phyloP scores from a whole-genome alignment of 2,797 vertebrate species.

The Epinephelus coioides region DNA sequence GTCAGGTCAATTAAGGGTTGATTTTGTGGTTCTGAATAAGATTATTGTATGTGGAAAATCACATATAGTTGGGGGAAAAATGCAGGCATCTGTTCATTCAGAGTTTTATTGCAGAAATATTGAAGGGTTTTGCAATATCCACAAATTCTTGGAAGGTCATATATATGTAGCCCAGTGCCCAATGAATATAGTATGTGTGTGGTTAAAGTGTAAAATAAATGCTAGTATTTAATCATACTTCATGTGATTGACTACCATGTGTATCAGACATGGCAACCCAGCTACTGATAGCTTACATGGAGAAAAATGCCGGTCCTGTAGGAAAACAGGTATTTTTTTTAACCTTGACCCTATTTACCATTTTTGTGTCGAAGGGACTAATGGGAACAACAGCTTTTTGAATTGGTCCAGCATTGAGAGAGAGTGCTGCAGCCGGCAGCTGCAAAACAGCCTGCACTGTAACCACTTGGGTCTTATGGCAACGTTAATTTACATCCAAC shows the following conservation, averaged over 20 bases:
- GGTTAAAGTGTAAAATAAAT: background rate
- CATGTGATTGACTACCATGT: background rate
- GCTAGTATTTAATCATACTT: background rate
- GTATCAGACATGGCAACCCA: background rate
- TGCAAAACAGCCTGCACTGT: too few species aligned
- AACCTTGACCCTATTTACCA: too few species aligned
- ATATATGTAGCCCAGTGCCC: background rate
- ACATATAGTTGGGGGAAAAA: background rate
- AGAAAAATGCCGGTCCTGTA: background rate
- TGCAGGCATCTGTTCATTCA: background rate
- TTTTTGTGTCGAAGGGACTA: too few species aligned
- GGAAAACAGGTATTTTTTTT: too few species aligned
- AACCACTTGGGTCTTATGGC: too few species aligned
- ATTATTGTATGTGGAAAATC: background rate
- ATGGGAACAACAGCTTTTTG: too few species aligned
- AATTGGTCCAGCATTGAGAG: too few species aligned
- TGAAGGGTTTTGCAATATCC: background rate
- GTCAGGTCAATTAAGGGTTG: slow-evolving; percentile 27
- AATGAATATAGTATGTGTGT: background rate
- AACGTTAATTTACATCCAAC: too few species aligned
- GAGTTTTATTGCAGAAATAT: background rate
- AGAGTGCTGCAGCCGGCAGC: too few species aligned
- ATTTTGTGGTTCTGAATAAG: slow-evolving; percentile 11
- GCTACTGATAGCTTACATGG: background rate
- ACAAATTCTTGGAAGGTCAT: background rate